phyloP scores from a whole-genome alignment of 2,888 invertebrate genomes.

The Papilio protenor region DNA sequence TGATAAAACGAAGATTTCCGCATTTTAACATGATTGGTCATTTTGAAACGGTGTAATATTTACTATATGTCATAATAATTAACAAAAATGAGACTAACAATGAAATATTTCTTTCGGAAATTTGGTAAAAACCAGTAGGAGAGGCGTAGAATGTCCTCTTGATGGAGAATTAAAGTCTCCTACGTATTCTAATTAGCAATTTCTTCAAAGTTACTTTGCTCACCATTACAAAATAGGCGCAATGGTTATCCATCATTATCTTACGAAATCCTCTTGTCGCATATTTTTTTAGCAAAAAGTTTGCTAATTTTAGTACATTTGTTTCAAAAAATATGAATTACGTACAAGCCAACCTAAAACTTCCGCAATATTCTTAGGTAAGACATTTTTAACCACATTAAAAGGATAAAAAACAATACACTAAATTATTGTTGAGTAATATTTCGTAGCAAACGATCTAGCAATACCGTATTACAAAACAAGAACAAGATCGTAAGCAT shows the following conservation, averaged over 20 bases:
- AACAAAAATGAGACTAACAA: neutral
- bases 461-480: constrained; percentile 35
- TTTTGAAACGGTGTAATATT: neutral
- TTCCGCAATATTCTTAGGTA: neutral
- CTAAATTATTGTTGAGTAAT: constrained; percentile 10
- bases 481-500: constrained; percentile 42
- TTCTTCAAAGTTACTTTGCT: neutral
- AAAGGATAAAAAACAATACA: constrained; percentile 2
- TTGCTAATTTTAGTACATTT: too few relatives aligned
- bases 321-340: neutral
- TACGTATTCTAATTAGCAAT: neutral
- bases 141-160: too few relatives aligned
- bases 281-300: neutral
- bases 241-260: neutral
- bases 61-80: neutral
- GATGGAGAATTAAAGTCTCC: neutral
- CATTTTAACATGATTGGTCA: neutral
- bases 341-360: neutral
- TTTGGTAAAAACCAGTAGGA: too few relatives aligned
- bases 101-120: constrained; percentile 9
- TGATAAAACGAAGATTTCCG: constrained; percentile 3
- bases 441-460: constrained; percentile 22
- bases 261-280: neutral
- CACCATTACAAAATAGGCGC: neutral
- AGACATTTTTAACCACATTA: constrained; percentile 1